Base-by-base conservation (phyloP, 2,797 vertebrate species). In the Neopelma chrysocephalum region DNA sequence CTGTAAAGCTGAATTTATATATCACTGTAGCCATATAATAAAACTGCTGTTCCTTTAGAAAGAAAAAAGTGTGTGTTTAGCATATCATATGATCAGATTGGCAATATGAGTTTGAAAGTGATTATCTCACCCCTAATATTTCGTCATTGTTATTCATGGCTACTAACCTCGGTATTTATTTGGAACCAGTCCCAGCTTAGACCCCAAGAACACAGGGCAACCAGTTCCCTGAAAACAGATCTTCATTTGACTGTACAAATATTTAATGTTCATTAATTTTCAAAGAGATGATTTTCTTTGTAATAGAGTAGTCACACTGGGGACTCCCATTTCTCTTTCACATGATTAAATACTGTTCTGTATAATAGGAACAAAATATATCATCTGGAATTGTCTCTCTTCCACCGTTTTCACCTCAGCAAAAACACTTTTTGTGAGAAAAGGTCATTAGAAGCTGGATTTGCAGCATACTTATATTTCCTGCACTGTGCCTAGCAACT, bases 211-310 rank as follows among this genome's bases (percentile, higher is more conserved):
- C 54, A 87, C 11, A 84, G 82, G 42, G 65, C 62, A 87, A 60
- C 64, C 34, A 57, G 15, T 90, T 85, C 77, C 56, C 61, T 90
- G 90, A 95, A 92, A 87, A 87, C 70, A 87, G 75, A 78, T 90
- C 85, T 87, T 72, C 75, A 68, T 72, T 72, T 96, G 80, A 87
- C 92, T 94, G 76, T 94, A 71, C 95, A 96, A 97, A 87, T 94
- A 96, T 96, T 96, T 92, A 94, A 88, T 90, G 82, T 95, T 93
- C 78, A 95, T 96, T 96, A 93, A 94, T 95, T 96, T 97, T 96
- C 87, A 94, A 90, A 96, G 88, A 90, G 34, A 64, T 81, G 47
- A 78, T 93, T 96, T 89, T 91, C 88, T 92, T 96, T 96, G 70
- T 91, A 91, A 94, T 80, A 61, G 92, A 87, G 73, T 73, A 94